Evolutionary conservation across 2,888 invertebrate species (phyloP).

Genomic region (Unio delphinus): DNA sequence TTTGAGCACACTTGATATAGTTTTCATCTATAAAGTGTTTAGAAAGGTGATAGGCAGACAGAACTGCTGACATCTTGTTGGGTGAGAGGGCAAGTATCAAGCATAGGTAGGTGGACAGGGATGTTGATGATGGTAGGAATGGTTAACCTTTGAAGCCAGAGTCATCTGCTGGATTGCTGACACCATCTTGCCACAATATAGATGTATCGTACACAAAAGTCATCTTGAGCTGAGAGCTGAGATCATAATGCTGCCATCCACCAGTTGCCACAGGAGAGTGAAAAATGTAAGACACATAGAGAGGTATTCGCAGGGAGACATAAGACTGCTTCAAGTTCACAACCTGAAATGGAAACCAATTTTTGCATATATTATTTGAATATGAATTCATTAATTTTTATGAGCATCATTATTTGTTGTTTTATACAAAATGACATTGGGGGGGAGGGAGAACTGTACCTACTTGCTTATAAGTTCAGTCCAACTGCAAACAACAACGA

Average conservation of each 20-base stretch:
- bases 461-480: too few species aligned
- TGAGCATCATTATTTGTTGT: background rate
- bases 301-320: slow-evolving; percentile 65
- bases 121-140: too few species aligned
- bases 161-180: slow-evolving; percentile 56
- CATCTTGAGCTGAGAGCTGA: slow-evolving; percentile 61
- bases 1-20: too few species aligned
- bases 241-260: slow-evolving; percentile 69
- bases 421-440: background rate
- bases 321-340: slow-evolving; percentile 66
- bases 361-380: background rate
- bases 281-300: slow-evolving; percentile 70
- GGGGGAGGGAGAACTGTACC: too few species aligned
- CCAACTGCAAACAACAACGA: too few species aligned
- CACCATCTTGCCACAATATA: slow-evolving; percentile 69
- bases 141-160: slow-evolving; percentile 54
- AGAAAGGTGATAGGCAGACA: too few species aligned
- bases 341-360: slow-evolving; percentile 47
- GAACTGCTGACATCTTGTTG: too few species aligned
- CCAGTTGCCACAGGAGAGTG: slow-evolving; percentile 61
- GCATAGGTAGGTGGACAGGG: too few species aligned
- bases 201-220: slow-evolving; percentile 71
- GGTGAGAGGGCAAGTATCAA: too few species aligned
- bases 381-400: background rate
- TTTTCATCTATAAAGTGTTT: too few species aligned